Conservation (phyloP, 1,140 invertebrate genomes). For the Musca vetustissima region DNA sequence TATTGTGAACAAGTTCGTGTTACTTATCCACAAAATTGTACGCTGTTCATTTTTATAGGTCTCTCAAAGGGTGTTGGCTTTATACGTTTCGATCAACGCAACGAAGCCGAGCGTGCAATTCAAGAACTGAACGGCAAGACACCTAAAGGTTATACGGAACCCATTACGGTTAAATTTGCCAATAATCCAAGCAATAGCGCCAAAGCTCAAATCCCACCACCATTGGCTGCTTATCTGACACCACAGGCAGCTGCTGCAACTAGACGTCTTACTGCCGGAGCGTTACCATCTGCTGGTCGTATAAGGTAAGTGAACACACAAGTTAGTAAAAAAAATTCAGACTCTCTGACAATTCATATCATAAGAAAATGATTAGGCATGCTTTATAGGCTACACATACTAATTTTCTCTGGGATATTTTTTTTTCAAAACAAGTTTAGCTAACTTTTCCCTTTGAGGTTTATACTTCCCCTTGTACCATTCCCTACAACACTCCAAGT, state of each 20-base stretch:
- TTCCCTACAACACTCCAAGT: too few relatives aligned
- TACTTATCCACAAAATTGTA: neutral
- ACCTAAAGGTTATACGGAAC: slow-evolving; percentile 61
- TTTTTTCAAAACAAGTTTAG: too few relatives aligned
- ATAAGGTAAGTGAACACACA: slow-evolving; percentile 41
- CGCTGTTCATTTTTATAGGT: slow-evolving; percentile 41
- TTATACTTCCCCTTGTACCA: too few relatives aligned
- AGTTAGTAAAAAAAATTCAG: neutral
- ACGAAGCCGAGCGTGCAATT: slow-evolving; percentile 64
- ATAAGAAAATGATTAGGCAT: neutral
- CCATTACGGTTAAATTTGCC: slow-evolving; percentile 65
- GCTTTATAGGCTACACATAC: neutral
- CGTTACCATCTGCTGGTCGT: slow-evolving; percentile 49
- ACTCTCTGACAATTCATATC: neutral
- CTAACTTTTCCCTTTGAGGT: too few relatives aligned
- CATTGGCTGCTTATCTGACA: slow-evolving; percentile 59
- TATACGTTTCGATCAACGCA: slow-evolving; percentile 64
- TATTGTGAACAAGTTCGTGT: neutral
- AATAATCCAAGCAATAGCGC: slow-evolving; percentile 66
- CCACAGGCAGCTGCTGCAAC: slow-evolving; percentile 54
- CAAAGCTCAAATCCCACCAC: slow-evolving; percentile 61
- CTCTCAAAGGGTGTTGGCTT: slow-evolving; percentile 65
- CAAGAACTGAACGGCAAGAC: slow-evolving; percentile 64
- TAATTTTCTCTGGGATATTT: too few relatives aligned
- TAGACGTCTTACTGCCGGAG: slow-evolving; percentile 48